Conservation (phyloP, 2,113 vertebrate species). For the Ibidorhyncha struthersii region DNA sequence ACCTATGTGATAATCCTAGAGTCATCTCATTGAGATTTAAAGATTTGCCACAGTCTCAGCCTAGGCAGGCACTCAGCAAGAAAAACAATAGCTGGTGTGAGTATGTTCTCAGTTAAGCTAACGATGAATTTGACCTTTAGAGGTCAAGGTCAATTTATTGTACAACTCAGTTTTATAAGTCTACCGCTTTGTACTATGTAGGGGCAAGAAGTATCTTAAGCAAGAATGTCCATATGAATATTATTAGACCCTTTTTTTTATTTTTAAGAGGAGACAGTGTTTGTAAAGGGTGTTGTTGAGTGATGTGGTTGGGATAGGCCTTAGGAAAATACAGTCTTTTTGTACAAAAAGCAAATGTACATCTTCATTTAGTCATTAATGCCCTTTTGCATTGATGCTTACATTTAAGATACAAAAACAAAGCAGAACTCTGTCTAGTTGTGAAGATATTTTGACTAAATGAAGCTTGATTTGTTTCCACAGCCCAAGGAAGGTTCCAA, state of each 20-base stretch:
- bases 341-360: background rate
- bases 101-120: slow-evolving; percentile 16
- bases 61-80: background rate
- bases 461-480: slow-evolving; percentile 21
- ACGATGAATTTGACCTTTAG: slow-evolving; percentile 31
- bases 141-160: slow-evolving; percentile 55
- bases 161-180: slow-evolving; percentile 26
- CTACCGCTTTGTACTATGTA: slow-evolving; percentile 8
- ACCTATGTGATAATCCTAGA: slow-evolving; percentile 15
- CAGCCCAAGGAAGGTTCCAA: background rate
- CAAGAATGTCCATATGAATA: background rate
- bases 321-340: background rate
- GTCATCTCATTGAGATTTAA: slow-evolving; percentile 37
- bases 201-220: background rate
- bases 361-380: background rate
- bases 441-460: slow-evolving; percentile 53
- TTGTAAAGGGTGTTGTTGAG: slow-evolving; percentile 37
- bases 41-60: background rate
- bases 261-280: slow-evolving; percentile 7
- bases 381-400: background rate
- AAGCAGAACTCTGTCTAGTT: slow-evolving; percentile 4
- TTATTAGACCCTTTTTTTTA: slow-evolving; percentile 6
- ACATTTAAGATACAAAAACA: slow-evolving; percentile 1
- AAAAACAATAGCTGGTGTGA: background rate
- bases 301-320: background rate